Base-by-base conservation (phyloP, 2,888 invertebrate genomes). In the Drosophila cognata region DNA sequence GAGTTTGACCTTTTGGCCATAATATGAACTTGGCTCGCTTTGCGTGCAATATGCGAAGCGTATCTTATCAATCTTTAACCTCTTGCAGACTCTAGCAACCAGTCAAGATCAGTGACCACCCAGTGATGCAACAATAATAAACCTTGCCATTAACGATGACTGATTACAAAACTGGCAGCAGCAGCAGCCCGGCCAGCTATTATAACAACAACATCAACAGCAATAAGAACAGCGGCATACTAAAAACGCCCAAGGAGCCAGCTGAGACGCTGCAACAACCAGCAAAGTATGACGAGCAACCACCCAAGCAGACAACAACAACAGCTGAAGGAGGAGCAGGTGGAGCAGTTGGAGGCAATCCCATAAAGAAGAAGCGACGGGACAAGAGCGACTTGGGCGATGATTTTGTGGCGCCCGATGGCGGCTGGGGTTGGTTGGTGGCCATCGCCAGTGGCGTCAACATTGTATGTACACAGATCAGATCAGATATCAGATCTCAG, bases 401-500 rank as follows among this genome's bases (percentile, higher is more conserved):
- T 36, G 95, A 95, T 69, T 96, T 96, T 84, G 93, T 95, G 51
- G 95, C 96, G 4, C 96, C 96, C 0, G 96, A 96, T 91, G 96
- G 96, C 1, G 96, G 96, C 0, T 96, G 96, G 96, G 93, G 93
- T 5, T 96, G 96, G 96, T 93, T 96, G 91, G 94, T 96, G 57
- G 94, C 96, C 33, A 84, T 96, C 31, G 96, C 96, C 21, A 95
- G 95, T 74, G 96, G 96, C 84, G 94, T 96, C 84, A 95, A 95
- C 64, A 96, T 96, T 87, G 96, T 96, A 93, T 95, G 95, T 95
- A 56, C 7, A 5, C 16, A 46, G 46, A 7, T 46, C 46, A 46
- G 46, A 46, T 46, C 21, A 16, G 25, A 46, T 4, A 11, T n/a
- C 43, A 25, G 21, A 21, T 1, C 25, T 18, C 3, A 33, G 13